A percentile compares a stretch with the other conserved stretches of the same genome.
Evolutionary conservation across 2,113 vertebrate genomes (phyloP).

Genomic region (Ciconia stormi): DNA sequence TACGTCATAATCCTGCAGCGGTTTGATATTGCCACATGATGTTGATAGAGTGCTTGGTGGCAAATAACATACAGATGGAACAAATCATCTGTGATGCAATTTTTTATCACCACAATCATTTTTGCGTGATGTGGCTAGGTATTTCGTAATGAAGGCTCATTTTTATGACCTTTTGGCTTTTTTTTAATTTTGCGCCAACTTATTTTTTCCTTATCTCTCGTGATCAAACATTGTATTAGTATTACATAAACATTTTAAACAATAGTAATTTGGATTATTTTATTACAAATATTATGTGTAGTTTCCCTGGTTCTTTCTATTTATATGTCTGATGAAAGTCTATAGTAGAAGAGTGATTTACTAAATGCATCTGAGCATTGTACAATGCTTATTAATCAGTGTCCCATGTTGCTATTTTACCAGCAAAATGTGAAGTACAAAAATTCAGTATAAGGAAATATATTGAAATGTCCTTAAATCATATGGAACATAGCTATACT

Average conservation of each 20-base stretch:
- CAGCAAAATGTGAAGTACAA: not conserved
- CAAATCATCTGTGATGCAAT: not conserved
- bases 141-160: not conserved
- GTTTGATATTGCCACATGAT: not conserved
- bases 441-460: not conserved
- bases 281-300: not conserved
- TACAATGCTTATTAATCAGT: not conserved
- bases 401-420: not conserved
- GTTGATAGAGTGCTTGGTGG: not conserved
- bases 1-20: not conserved
- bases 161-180: not conserved
- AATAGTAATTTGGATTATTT: not conserved
- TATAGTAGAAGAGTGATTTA: not conserved
- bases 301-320: not conserved
- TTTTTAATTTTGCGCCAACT: not conserved
- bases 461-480: conserved; percentile 2
- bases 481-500: not conserved
- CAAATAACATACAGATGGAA: not conserved
- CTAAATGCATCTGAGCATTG: not conserved
- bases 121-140: not conserved
- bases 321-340: not conserved
- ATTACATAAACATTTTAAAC: not conserved
- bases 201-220: not conserved
- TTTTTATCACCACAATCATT: not conserved
- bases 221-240: not conserved